phyloP scores from a whole-genome alignment of 2,113 vertebrate species.

The Marcusenius ussheri region DNA sequence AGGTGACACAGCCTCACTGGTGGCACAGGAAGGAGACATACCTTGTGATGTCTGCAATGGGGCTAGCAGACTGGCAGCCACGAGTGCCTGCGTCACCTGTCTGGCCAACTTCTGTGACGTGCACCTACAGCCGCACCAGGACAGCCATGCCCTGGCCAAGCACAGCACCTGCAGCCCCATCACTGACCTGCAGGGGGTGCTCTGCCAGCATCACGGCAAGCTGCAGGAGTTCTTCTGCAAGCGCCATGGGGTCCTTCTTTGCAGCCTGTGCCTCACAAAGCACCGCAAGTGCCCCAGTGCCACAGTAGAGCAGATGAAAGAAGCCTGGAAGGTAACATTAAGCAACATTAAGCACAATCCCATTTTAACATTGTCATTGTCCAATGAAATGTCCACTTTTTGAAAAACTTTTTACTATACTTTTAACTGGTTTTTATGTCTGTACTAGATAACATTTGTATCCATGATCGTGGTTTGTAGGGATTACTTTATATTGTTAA shows the following conservation, averaged over 20 bases:
- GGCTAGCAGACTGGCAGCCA: slow-evolving; percentile 13
- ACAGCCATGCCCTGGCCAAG: slow-evolving; percentile 11
- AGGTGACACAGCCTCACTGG: background rate
- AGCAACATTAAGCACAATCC: background rate
- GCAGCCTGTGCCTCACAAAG: background rate
- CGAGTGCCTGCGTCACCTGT: slow-evolving; percentile 22
- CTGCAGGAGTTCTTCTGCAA: background rate
- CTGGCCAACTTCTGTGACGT: slow-evolving; percentile 25
- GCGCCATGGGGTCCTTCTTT: background rate
- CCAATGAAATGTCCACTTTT: background rate
- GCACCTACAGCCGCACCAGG: slow-evolving; percentile 18
- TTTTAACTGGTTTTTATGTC: background rate
- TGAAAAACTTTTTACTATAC: background rate
- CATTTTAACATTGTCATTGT: background rate
- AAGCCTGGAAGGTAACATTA: background rate
- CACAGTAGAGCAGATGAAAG: background rate
- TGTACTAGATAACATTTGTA: background rate
- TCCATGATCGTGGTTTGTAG: background rate
- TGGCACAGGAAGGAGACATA: background rate
- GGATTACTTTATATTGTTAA: background rate
- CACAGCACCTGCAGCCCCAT: slow-evolving; percentile 20
- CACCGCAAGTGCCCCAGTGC: background rate
- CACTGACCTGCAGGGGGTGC: background rate
- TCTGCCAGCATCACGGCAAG: background rate
- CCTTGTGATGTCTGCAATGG: slow-evolving; percentile 43